Evolutionary conservation across 2,888 invertebrate species (phyloP).

Genomic region (Philhelius pedissequus): DNA sequence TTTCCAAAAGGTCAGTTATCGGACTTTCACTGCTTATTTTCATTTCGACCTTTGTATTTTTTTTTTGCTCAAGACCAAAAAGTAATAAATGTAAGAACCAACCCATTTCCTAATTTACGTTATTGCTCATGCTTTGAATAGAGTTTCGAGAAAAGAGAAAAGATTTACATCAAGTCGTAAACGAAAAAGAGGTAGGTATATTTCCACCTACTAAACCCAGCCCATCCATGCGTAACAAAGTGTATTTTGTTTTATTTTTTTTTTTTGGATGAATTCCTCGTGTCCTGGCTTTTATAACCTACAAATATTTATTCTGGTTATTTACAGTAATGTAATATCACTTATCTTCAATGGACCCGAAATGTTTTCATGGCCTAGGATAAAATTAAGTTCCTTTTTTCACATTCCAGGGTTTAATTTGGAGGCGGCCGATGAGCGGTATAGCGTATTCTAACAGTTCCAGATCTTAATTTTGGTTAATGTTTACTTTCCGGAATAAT

Average conservation of each 20-base stretch:
- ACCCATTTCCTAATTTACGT: background rate
- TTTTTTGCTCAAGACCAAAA: background rate
- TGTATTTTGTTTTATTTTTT: background rate
- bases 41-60: background rate
- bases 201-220: background rate
- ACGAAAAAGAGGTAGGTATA: background rate
- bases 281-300: background rate
- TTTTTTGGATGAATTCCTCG: background rate
- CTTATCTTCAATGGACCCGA: background rate
- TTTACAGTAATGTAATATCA: background rate
- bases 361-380: background rate
- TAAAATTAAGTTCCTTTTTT: background rate
- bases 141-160: background rate
- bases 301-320: background rate
- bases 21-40: background rate
- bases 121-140: background rate
- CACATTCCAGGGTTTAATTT: background rate
- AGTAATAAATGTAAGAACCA: background rate
- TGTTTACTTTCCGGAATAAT: background rate
- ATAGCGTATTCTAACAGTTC: background rate
- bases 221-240: background rate
- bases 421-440: no score
- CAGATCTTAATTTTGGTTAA: background rate
- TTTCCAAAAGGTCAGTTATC: background rate
- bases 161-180: background rate